A percentile compares a stretch with the other conserved stretches of the same genome.
Conservation (phyloP, 2,113 vertebrate species). For the Aleadryas rufinucha region DNA sequence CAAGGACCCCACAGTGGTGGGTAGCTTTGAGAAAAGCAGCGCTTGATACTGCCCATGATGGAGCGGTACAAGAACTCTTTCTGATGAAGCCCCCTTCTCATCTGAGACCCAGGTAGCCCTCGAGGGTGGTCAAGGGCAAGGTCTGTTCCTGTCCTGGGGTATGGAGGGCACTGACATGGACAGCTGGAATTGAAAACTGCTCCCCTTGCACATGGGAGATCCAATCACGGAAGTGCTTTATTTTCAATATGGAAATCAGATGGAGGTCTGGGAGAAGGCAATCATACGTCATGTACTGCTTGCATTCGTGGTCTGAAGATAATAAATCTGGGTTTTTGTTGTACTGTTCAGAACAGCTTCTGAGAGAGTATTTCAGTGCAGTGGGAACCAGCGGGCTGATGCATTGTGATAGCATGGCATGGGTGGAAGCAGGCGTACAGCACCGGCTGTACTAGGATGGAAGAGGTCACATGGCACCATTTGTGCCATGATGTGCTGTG, state of each 20-base stretch:
- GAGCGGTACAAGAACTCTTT: neutral
- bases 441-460: neutral
- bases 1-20: fast-evolving
- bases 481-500: neutral
- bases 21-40: fast-evolving
- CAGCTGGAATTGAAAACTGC: neutral
- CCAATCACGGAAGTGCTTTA: neutral
- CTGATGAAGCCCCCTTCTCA: neutral
- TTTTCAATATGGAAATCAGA: neutral
- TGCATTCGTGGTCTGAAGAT: neutral
- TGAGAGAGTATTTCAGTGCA: neutral
- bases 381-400: neutral
- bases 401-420: neutral
- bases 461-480: neutral
- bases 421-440: neutral
- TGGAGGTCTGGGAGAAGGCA: neutral
- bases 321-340: neutral
- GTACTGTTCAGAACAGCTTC: neutral
- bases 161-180: no score
- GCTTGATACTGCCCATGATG: neutral
- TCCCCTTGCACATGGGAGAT: neutral
- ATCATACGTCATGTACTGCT: neutral
- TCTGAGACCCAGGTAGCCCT: neutral
- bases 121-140: neutral
- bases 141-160: neutral